These are phyloP conservation scores for Nautilus pompilius DNA, from an alignment of 1,140 invertebrate genomes.

Conservation along the genomic window DNA sequence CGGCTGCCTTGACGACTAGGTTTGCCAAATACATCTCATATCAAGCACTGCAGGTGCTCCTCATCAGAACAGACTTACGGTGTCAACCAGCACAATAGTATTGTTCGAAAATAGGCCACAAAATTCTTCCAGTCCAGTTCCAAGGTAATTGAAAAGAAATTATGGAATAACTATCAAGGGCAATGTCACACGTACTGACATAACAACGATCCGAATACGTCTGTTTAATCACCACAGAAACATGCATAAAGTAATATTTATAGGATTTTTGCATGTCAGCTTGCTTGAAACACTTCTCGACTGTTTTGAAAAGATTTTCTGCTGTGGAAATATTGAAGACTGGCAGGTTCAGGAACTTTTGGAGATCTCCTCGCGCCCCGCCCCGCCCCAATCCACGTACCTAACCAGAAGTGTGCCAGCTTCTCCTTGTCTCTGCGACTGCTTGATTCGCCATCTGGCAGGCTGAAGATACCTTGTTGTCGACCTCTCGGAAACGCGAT, in stretches of 20 bases:
- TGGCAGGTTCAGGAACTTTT: slow-evolving; percentile 9
- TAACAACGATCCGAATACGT: not conserved
- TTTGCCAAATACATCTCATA: slow-evolving; percentile 19
- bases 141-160: no score
- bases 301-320: slow-evolving; percentile 7
- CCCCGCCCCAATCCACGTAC: no score
- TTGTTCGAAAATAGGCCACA: slow-evolving; percentile 9
- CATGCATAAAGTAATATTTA: not conserved
- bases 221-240: not conserved
- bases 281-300: slow-evolving; percentile 7
- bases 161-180: no score
- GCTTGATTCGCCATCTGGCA: slow-evolving; percentile 7
- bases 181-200: not conserved
- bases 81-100: slow-evolving; percentile 12
- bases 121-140: slow-evolving; percentile 7
- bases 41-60: slow-evolving; percentile 14
- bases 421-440: slow-evolving; percentile 5
- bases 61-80: slow-evolving; percentile 16
- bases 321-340: slow-evolving; percentile 6
- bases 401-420: slow-evolving; percentile 7
- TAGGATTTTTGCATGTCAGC: not conserved
- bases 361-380: not conserved
- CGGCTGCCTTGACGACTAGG: slow-evolving; percentile 3
- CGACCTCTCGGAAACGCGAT: slow-evolving; percentile 11
- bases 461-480: slow-evolving; percentile 6